Conservation (phyloP, 2,888 invertebrate genomes). For the Proisotoma minuta region DNA sequence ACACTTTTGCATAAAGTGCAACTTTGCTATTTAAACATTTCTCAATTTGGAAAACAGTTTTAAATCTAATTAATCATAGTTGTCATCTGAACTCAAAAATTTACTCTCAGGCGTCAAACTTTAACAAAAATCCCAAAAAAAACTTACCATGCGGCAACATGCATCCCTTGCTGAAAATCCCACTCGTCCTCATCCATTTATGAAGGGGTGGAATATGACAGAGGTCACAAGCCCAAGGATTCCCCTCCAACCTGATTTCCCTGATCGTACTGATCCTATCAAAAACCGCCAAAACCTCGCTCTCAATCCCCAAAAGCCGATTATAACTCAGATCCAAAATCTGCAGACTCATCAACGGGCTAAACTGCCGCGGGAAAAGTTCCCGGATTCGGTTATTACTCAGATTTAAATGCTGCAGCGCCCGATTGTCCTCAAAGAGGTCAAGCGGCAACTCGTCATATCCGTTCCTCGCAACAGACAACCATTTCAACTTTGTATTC, state of each 20-base stretch:
- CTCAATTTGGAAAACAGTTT: no score
- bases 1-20: no score
- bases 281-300: slow-evolving; percentile 57
- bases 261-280: slow-evolving; percentile 50
- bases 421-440: slow-evolving; percentile 59
- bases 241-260: slow-evolving; percentile 55
- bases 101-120: no score
- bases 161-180: slow-evolving; percentile 23
- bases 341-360: slow-evolving; percentile 57
- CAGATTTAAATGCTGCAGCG: slow-evolving; percentile 63
- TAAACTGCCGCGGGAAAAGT: slow-evolving; percentile 58
- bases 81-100: no score
- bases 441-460: slow-evolving; percentile 56
- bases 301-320: slow-evolving; percentile 61
- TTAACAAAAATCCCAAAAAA: no score
- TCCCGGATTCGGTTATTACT: slow-evolving; percentile 65
- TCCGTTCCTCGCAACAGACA: slow-evolving; percentile 56
- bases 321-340: slow-evolving; percentile 70
- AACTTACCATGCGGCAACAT: not conserved
- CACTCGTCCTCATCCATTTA: slow-evolving; percentile 12
- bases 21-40: no score
- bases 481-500: slow-evolving; percentile 30
- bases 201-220: slow-evolving; percentile 57
- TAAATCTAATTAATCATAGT: no score
- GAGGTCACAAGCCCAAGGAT: slow-evolving; percentile 64